These are phyloP conservation scores for Sus scrofa DNA, from an alignment of 2,113 vertebrate genomes.

Conservation along the genomic window DNA sequence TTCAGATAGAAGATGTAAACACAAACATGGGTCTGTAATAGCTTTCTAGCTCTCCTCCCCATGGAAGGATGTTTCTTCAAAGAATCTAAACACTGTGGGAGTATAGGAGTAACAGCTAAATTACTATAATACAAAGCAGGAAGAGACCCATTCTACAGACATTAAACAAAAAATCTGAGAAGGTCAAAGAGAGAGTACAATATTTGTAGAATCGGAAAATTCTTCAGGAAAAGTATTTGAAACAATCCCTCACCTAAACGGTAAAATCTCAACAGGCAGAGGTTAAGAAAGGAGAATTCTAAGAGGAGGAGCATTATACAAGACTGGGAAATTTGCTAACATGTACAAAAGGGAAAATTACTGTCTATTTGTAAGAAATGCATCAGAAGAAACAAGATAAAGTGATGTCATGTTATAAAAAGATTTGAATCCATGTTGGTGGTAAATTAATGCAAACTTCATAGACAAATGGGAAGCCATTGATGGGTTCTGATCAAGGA, in stretches of 20 bases:
- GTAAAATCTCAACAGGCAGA: not conserved
- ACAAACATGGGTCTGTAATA: not conserved
- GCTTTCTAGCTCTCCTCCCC: not conserved
- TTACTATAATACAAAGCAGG: not conserved
- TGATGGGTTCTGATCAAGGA: not conserved
- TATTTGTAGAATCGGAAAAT: constrained; percentile 10
- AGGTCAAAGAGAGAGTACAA: not conserved
- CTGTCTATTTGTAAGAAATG: not conserved
- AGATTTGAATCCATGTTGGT: not conserved
- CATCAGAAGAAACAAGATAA: not conserved
- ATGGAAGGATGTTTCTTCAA: constrained; percentile 13
- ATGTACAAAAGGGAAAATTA: not conserved
- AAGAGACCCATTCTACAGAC: not conserved
- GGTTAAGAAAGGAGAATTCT: constrained; percentile 38
- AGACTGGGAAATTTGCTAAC: constrained; percentile 35
- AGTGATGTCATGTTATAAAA: not conserved
- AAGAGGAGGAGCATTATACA: not conserved
- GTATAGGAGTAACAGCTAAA: not conserved
- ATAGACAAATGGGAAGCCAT: not conserved
- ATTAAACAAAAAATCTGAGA: constrained; percentile 4
- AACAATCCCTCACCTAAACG: constrained; percentile 11
- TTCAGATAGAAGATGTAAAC: constrained; percentile 14
- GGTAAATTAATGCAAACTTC: constrained; percentile 47
- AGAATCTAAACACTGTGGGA: not conserved
- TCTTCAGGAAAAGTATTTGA: constrained; percentile 14